phyloP scores from a whole-genome alignment of 2,888 invertebrate species.

The Habroteleia sp. region DNA sequence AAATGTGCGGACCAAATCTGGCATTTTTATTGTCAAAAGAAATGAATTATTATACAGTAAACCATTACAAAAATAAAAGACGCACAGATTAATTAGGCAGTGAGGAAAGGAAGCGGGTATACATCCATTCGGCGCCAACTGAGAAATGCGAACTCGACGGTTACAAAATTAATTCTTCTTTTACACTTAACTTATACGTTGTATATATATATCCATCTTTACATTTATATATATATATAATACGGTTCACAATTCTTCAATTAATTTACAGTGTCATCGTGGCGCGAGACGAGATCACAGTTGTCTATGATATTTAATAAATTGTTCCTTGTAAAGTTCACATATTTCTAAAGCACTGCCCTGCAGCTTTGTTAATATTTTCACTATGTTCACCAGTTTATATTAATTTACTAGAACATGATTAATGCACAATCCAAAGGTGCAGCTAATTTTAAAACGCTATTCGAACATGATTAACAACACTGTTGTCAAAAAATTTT shows the following conservation, averaged over 20 bases:
- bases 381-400: not conserved
- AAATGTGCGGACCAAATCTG: constrained; percentile 1
- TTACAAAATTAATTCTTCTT: constrained; percentile 5
- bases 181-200: not conserved
- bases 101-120: constrained; percentile 34
- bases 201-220: constrained; percentile 25
- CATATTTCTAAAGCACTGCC: constrained; percentile 31
- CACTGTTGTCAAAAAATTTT: constrained; percentile 10
- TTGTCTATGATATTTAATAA: constrained; percentile 18
- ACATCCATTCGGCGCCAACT: constrained; percentile 7
- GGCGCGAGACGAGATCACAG: constrained; percentile 33
- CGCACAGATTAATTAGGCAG: constrained; percentile 48
- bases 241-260: constrained; percentile 1
- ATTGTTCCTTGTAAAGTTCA: not conserved
- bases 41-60: constrained; percentile 48
- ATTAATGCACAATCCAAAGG: constrained; percentile 15
- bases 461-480: constrained; percentile 18
- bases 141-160: constrained; percentile 12
- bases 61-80: constrained; percentile 59
- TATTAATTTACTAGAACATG: not conserved
- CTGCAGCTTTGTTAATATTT: constrained; percentile 26
- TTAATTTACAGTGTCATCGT: constrained; percentile 17
- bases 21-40: constrained; percentile 45
- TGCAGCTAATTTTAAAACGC: constrained; percentile 20
- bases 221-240: constrained; percentile 20